These are phyloP conservation scores for Elaphurus davidianus DNA, from an alignment of 2,113 vertebrate species.

Conservation along the genomic window DNA sequence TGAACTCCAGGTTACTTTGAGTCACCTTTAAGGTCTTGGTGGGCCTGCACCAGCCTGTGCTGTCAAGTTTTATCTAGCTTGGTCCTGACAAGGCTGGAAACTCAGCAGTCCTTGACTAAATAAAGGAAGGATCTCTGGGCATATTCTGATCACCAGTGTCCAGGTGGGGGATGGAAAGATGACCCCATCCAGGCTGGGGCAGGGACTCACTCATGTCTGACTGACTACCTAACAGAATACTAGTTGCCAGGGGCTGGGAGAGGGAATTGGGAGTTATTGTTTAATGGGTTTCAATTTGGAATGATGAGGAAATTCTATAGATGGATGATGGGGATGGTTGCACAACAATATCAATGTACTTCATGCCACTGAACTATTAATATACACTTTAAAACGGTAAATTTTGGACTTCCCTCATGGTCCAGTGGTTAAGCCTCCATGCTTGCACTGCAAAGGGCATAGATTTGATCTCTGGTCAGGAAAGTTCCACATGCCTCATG, in stretches of 20 bases:
- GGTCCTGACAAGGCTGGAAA: background rate
- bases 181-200: background rate
- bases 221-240: background rate
- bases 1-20: background rate
- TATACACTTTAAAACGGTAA: background rate
- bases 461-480: background rate
- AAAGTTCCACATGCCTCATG: background rate
- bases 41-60: background rate
- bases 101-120: background rate
- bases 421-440: background rate
- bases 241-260: background rate
- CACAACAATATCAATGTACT: background rate
- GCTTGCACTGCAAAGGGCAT: background rate
- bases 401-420: background rate
- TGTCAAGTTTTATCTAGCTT: background rate
- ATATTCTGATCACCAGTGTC: background rate
- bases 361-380: background rate
- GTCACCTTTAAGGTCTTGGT: background rate
- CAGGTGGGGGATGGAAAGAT: background rate
- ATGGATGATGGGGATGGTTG: background rate
- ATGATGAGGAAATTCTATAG: background rate
- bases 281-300: background rate
- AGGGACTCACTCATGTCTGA: background rate
- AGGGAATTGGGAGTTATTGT: background rate
- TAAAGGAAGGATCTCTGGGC: background rate